phyloP scores from a whole-genome alignment of 2,113 vertebrate genomes.

The Enhydra lutris region DNA sequence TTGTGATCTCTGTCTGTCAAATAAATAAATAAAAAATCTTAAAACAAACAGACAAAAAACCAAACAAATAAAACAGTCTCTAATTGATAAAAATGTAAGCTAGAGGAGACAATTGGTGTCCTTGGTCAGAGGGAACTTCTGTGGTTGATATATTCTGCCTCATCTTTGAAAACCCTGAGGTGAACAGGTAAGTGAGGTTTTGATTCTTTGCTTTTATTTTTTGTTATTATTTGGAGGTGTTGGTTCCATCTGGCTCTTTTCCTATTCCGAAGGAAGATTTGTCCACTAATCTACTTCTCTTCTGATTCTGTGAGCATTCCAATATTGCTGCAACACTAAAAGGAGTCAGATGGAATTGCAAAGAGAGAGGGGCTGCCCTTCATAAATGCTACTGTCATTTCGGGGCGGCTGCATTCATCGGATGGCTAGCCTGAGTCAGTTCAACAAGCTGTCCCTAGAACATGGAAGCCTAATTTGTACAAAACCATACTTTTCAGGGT shows the following conservation, averaged over 20 bases:
- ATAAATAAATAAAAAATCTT: too few relatives aligned
- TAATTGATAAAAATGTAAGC: neutral
- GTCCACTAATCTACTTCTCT: neutral
- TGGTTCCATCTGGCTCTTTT: neutral
- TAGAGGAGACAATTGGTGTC: neutral
- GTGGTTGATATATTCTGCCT: neutral
- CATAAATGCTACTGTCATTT: neutral
- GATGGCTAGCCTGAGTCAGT: rapidly evolving
- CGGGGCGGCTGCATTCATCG: rapidly evolving
- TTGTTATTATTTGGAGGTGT: neutral
- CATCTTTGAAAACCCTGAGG: neutral
- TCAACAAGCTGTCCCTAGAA: neutral
- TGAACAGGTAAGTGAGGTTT: neutral
- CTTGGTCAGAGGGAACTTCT: neutral
- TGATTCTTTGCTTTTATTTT: neutral
- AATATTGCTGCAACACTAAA: neutral
- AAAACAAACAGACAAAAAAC: neutral
- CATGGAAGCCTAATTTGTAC: rapidly evolving
- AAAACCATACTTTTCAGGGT: neutral
- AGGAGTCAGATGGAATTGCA: neutral
- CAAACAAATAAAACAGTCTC: neutral
- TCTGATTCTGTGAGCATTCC: neutral
- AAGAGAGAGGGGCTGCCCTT: neutral
- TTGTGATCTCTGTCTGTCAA: too few relatives aligned
- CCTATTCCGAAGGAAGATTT: neutral